These are phyloP conservation scores for Erythrolamprus reginae DNA, from an alignment of 2,113 vertebrate genomes.

Conservation along the genomic window DNA sequence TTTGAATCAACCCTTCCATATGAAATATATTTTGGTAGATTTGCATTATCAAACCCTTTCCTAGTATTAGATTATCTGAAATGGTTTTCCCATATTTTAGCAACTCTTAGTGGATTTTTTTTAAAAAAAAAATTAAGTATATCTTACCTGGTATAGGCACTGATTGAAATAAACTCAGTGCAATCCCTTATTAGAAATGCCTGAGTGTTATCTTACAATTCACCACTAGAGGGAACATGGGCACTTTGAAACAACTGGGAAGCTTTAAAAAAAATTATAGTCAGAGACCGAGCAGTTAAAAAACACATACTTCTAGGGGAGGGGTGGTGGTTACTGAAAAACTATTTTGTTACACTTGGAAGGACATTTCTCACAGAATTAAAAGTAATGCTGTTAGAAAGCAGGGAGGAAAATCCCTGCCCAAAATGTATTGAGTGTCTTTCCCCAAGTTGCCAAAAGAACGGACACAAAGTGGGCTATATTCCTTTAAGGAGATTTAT, in stretches of 20 bases:
- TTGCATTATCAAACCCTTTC: not conserved
- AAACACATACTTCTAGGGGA: not conserved
- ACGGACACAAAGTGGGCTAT: not conserved
- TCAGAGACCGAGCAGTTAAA: not conserved
- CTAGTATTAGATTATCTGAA: not conserved
- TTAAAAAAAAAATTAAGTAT: not conserved
- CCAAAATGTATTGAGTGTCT: not conserved
- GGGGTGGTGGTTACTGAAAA: not conserved
- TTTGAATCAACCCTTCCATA: not conserved
- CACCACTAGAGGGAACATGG: conserved; percentile 80
- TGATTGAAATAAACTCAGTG: not conserved
- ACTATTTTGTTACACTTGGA: not conserved
- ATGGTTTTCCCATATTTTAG: not conserved
- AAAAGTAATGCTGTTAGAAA: not conserved
- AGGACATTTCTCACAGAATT: not conserved
- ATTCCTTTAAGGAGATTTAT: not conserved
- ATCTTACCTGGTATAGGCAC: not conserved
- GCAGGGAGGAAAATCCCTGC: not conserved
- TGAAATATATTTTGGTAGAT: not conserved
- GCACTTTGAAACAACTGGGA: conserved; percentile 64
- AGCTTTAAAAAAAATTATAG: not conserved
- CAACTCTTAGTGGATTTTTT: not conserved
- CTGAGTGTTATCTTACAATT: conserved; percentile 26
- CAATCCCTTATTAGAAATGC: not conserved
- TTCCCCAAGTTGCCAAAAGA: not conserved